Percentiles rank a stretch among this genome's conserved stretches.
phyloP scores from a whole-genome alignment of 2,113 vertebrate genomes.

The Epinephelus cyanopodus region DNA sequence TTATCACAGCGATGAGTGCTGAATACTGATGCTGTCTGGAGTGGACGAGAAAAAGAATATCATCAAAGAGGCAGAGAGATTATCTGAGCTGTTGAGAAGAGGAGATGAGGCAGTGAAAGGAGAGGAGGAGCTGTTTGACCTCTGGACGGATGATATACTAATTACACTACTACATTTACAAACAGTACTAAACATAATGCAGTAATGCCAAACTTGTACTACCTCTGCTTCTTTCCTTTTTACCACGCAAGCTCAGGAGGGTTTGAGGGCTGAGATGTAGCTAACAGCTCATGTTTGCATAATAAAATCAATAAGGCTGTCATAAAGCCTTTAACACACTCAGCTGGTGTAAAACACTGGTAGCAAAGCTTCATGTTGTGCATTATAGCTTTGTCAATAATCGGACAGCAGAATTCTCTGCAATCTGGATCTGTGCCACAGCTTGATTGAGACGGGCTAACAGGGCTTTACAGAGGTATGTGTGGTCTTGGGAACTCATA shows the following conservation, averaged over 20 bases:
- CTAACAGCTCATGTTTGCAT: not conserved
- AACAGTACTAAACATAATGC: not conserved
- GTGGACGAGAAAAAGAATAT: slow-evolving; percentile 29
- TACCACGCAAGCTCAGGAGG: not conserved
- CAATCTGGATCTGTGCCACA: slow-evolving; percentile 43
- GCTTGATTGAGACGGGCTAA: slow-evolving; percentile 62
- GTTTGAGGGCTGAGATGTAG: not conserved
- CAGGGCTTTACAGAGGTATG: slow-evolving; percentile 68
- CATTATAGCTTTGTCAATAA: slow-evolving; percentile 45
- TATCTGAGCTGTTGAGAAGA: slow-evolving; percentile 75
- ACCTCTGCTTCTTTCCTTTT: not conserved
- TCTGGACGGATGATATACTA: slow-evolving; percentile 30
- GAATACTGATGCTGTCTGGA: slow-evolving; percentile 71
- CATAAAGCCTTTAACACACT: not conserved
- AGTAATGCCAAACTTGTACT: too few relatives aligned
- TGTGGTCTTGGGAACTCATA: slow-evolving; percentile 73
- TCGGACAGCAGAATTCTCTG: slow-evolving; percentile 26
- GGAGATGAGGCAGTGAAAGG: slow-evolving; percentile 63
- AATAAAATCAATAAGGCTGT: not conserved
- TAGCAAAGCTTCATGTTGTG: slow-evolving; percentile 9
- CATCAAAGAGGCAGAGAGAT: slow-evolving; percentile 63
- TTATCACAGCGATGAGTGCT: slow-evolving; percentile 79
- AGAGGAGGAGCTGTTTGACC: slow-evolving; percentile 70
- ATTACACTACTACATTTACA: slow-evolving; percentile 19
- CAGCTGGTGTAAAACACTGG: not conserved